Evolutionary conservation across 2,888 invertebrate species (phyloP).

Genomic region (Metellina segmentata): DNA sequence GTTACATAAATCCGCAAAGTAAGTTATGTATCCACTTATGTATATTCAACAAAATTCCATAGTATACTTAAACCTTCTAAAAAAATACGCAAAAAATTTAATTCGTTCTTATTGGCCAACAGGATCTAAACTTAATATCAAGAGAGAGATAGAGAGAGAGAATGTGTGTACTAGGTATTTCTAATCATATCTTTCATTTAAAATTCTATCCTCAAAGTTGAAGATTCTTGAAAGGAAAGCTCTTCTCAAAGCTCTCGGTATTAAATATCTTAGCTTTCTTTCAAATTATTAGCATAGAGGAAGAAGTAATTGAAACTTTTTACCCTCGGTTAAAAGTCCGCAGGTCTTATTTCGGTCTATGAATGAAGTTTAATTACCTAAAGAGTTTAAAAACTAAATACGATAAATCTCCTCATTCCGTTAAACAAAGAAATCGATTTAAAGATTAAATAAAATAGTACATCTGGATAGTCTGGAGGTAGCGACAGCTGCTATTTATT

Average conservation of each 20-base stretch:
- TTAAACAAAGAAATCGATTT: conserved; percentile 31
- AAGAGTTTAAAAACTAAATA: conserved; percentile 11
- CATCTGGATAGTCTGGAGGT: not conserved
- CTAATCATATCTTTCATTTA: not conserved
- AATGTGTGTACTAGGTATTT: not conserved
- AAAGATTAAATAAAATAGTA: conserved; percentile 8
- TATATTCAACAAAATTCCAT: too few relatives aligned
- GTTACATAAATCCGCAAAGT: too few relatives aligned
- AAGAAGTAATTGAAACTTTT: conserved; percentile 3
- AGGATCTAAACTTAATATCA: too few relatives aligned
- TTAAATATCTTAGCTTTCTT: not conserved
- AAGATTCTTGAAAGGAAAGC: not conserved
- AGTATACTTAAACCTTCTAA: too few relatives aligned
- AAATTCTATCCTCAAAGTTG: not conserved
- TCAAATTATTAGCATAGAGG: not conserved
- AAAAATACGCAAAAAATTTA: too few relatives aligned
- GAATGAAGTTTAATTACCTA: conserved; percentile 1
- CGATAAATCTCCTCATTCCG: conserved; percentile 1
- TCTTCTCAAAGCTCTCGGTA: not conserved
- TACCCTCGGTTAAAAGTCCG: not conserved
- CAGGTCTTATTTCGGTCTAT: not conserved
- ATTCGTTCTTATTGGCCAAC: too few relatives aligned
- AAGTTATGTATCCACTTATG: too few relatives aligned
- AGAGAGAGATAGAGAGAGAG: too few relatives aligned
- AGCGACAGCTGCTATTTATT: not conserved